Evolutionary conservation across 2,888 invertebrate genomes (phyloP).

Genomic region (Girardia tigrina): DNA sequence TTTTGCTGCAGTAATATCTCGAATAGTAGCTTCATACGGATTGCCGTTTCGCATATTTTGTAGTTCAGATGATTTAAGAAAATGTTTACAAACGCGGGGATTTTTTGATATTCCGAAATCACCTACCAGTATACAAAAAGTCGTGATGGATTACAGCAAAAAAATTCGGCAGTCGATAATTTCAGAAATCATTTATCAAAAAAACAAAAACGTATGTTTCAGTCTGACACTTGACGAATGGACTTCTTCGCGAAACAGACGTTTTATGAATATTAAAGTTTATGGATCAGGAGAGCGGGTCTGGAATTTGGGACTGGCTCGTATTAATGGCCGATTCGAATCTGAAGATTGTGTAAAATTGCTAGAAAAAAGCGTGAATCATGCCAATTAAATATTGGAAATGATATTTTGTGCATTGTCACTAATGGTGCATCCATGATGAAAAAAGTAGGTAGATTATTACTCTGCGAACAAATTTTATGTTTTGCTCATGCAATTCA

Average conservation of each 20-base stretch:
- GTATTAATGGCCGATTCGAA: background rate
- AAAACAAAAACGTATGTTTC: background rate
- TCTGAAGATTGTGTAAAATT: background rate
- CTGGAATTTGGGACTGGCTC: constrained; percentile 11
- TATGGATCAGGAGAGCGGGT: background rate
- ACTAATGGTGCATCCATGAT: background rate
- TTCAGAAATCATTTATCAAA: background rate
- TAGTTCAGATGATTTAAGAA: too few species aligned
- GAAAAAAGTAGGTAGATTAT: background rate
- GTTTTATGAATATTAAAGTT: background rate
- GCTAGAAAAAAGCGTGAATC: background rate
- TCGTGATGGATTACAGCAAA: background rate
- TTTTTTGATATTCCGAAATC: too few species aligned
- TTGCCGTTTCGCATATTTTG: too few species aligned
- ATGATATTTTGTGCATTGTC: background rate
- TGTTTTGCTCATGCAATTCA: constrained; percentile 16
- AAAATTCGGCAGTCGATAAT: background rate
- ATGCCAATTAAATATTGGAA: background rate
- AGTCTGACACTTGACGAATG: background rate
- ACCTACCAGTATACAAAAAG: too few species aligned
- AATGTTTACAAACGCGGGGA: too few species aligned
- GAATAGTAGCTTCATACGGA: too few species aligned
- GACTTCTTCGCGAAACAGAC: background rate
- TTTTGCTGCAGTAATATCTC: too few species aligned
- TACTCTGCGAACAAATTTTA: background rate